Conservation (phyloP, 2,113 vertebrate species). For the Nyctibius bracteatus region DNA sequence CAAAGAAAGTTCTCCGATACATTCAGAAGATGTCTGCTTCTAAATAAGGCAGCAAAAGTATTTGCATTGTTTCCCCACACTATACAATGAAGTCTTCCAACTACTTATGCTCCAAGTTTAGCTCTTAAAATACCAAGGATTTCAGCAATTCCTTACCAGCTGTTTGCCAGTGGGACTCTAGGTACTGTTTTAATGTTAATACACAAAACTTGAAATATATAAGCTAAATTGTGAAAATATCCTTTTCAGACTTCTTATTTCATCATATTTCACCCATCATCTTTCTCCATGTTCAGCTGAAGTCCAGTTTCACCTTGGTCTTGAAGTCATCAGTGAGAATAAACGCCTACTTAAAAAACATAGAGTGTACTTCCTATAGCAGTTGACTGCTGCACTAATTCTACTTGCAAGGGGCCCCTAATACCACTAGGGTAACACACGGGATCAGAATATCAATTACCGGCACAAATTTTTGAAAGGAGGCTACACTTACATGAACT, state of each 20-base stretch:
- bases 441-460: neutral
- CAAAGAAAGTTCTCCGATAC: neutral
- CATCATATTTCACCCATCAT: neutral
- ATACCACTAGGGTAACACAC: neutral
- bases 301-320: neutral
- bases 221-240: neutral
- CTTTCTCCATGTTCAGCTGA: neutral
- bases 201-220: neutral
- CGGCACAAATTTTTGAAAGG: neutral
- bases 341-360: neutral
- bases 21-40: neutral
- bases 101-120: neutral
- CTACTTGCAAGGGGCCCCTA: too few relatives aligned
- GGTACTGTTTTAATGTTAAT: slow-evolving; percentile 1
- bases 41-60: neutral
- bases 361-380: neutral
- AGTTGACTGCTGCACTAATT: neutral
- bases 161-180: neutral
- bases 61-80: neutral
- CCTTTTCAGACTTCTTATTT: neutral
- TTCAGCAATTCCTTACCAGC: neutral
- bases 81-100: neutral
- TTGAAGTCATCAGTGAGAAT: neutral
- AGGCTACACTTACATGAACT: neutral
- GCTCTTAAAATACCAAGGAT: neutral